Evolutionary conservation across 2,113 vertebrate species (phyloP).

Genomic region (Scytalopus superciliaris): DNA sequence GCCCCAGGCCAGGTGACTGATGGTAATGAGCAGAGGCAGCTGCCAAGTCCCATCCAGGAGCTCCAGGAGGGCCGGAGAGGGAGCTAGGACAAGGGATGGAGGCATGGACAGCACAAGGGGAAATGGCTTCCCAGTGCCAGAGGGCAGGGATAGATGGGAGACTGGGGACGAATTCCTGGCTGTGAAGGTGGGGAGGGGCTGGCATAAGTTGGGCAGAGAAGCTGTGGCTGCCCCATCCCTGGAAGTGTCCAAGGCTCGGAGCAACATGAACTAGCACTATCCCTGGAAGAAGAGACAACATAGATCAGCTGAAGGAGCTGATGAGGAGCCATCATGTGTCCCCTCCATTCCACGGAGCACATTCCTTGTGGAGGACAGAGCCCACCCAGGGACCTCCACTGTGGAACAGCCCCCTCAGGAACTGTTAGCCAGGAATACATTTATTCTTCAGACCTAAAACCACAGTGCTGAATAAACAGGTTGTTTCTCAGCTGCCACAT

Average conservation of each 20-base stretch:
- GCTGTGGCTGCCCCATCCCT: background rate
- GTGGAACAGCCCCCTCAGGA: accelerated
- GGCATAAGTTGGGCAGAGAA: background rate
- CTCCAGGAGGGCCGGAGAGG: background rate
- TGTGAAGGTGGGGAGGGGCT: background rate
- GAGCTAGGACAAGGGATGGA: background rate
- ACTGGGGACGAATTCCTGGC: accelerated
- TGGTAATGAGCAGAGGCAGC: accelerated
- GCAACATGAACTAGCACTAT: background rate
- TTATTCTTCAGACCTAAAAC: background rate
- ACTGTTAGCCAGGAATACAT: background rate
- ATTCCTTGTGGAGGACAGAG: background rate
- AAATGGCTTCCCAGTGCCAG: background rate
- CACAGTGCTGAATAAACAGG: background rate
- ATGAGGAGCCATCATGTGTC: background rate
- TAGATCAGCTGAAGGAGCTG: background rate
- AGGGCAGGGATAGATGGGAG: background rate
- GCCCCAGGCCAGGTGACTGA: accelerated
- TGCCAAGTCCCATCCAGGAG: background rate
- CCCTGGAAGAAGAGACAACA: background rate
- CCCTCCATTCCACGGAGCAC: background rate
- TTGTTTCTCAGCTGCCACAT: background rate
- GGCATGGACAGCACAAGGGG: background rate
- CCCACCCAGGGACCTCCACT: background rate
- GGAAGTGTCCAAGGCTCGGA: background rate